Percentiles rank a stretch among this genome's conserved stretches.
These are phyloP conservation scores for Cancer borealis DNA, from an alignment of 2,888 invertebrate genomes.

Conservation along the genomic window DNA sequence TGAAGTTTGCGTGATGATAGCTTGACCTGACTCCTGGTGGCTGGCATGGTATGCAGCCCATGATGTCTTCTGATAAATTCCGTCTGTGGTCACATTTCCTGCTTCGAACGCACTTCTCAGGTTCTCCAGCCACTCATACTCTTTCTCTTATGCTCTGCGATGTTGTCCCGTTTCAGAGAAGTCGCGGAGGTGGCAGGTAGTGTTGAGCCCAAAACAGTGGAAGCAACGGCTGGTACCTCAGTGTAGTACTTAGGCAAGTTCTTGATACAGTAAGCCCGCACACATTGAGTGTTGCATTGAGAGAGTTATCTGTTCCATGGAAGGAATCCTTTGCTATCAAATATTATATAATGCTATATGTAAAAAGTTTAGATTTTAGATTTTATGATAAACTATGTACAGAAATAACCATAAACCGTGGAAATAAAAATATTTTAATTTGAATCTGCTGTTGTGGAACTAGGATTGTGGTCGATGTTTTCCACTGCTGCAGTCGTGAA, in stretches of 20 bases:
- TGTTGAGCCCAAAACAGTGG: neutral
- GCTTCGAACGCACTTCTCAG: no score
- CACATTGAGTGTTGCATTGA: constrained; percentile 43
- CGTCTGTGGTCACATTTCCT: no score
- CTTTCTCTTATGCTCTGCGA: neutral
- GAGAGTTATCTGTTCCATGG: constrained; percentile 62
- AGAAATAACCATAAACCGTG: no score
- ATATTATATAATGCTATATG: no score
- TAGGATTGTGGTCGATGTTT: constrained; percentile 66
- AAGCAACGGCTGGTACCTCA: constrained; percentile 22
- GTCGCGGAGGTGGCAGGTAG: neutral
- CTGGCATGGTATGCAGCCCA: no score
- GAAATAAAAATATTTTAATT: no score
- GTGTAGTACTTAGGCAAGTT: constrained; percentile 39
- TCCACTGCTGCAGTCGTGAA: constrained; percentile 2
- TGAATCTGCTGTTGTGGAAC: constrained; percentile 38
- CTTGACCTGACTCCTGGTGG: no score
- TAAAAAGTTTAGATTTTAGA: no score
- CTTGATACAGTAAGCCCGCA: neutral
- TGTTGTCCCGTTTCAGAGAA: neutral
- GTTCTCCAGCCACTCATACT: constrained; percentile 18
- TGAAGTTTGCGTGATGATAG: no score
- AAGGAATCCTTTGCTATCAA: constrained; percentile 53
- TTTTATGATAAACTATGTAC: no score
- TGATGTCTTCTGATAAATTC: no score